Conservation (phyloP, 37 sponge, comb jelly and placozoan genomes). For the Spongilla lacustris region DNA sequence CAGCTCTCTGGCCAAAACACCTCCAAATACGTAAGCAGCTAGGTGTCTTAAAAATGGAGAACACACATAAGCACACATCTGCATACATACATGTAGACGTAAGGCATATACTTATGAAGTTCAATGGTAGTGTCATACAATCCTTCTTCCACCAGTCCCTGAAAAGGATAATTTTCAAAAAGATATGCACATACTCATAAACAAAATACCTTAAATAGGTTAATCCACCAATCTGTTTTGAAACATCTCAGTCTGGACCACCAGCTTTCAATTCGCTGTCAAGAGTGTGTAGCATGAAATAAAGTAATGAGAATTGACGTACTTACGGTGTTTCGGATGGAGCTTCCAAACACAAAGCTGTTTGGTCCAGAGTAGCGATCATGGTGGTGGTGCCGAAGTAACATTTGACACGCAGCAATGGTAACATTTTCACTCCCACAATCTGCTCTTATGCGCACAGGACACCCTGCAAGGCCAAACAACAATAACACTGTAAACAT, state of each 20-base stretch:
- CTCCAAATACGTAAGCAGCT: background rate
- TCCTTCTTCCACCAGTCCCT: slow-evolving; percentile 21
- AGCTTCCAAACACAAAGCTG: slow-evolving; percentile 53
- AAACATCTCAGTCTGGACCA: slow-evolving; percentile 51
- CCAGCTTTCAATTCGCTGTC: slow-evolving; percentile 61
- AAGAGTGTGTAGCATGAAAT: background rate
- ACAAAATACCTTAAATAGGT: slow-evolving; percentile 23
- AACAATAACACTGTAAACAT: background rate
- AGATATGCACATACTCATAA: background rate
- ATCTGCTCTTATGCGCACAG: slow-evolving; percentile 33
- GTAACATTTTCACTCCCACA: slow-evolving; percentile 48
- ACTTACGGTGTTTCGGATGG: slow-evolving; percentile 38
- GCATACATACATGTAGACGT: background rate
- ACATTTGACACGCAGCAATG: slow-evolving; percentile 34
- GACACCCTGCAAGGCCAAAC: slow-evolving; percentile 28
- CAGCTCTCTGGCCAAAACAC: slow-evolving; percentile 19
- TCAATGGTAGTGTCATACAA: background rate
- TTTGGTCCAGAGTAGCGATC: slow-evolving; percentile 31
- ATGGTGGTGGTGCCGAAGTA: slow-evolving; percentile 21
- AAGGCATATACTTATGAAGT: slow-evolving; percentile 20
- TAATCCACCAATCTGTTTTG: slow-evolving; percentile 55
- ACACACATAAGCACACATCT: slow-evolving; percentile 8
- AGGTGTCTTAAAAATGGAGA: background rate
- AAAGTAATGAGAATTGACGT: slow-evolving; percentile 2
- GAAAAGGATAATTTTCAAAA: background rate